phyloP scores from a whole-genome alignment of 2,888 invertebrate species.

The Melanchra persicariae region DNA sequence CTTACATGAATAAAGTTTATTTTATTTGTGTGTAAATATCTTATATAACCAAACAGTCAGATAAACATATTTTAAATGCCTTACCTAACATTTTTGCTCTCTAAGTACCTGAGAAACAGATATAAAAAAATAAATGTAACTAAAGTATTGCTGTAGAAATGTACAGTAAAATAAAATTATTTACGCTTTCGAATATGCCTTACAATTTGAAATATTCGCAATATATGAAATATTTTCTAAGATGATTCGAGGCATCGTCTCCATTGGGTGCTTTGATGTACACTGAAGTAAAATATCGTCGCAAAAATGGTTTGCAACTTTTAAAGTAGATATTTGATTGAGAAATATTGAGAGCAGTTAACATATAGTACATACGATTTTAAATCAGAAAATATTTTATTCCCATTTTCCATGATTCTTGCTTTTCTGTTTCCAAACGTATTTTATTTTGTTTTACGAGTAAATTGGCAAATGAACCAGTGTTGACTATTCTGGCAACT shows the following conservation, averaged over 20 bases:
- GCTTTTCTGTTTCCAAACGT: neutral
- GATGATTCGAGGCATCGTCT: neutral
- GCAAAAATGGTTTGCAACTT: conserved; percentile 1
- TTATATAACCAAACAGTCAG: too few relatives aligned
- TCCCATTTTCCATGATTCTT: neutral
- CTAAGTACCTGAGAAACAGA: too few relatives aligned
- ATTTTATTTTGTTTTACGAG: neutral
- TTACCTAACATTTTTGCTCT: too few relatives aligned
- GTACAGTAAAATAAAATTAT: neutral
- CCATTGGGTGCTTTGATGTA: conserved; percentile 18
- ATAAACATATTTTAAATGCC: too few relatives aligned
- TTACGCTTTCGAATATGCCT: neutral
- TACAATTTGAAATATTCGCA: neutral
- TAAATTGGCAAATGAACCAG: too few relatives aligned
- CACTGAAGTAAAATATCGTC: conserved; percentile 11
- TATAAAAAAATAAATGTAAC: too few relatives aligned
- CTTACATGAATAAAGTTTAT: too few relatives aligned
- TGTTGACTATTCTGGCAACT: neutral
- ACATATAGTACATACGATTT: too few relatives aligned
- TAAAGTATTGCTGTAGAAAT: too few relatives aligned
- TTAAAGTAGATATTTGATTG: conserved; percentile 10
- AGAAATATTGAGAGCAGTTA: neutral
- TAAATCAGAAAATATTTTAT: neutral
- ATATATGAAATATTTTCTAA: conserved; percentile 2
- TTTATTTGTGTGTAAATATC: too few relatives aligned